Evolutionary conservation across 2,113 vertebrate species (phyloP).

Genomic region (Amphiprion percula): DNA sequence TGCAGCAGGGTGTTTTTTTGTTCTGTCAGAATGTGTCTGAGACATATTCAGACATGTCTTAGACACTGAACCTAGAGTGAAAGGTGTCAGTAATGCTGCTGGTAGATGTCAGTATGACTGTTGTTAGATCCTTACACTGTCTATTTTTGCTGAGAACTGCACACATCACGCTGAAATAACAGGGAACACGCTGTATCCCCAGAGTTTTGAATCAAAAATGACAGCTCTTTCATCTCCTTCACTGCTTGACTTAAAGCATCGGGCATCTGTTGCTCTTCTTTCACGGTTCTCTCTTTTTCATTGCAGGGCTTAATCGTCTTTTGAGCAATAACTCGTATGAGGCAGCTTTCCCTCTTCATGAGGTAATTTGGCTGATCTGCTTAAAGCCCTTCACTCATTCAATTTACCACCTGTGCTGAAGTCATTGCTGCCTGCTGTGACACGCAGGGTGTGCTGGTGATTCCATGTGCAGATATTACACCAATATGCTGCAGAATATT

Average conservation of each 20-base stretch:
- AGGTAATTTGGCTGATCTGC: slow-evolving; percentile 84
- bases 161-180: not conserved
- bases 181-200: not conserved
- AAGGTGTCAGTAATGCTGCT: too few species aligned
- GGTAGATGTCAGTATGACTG: too few species aligned
- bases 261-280: not conserved
- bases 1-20: too few species aligned
- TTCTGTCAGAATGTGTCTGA: too few species aligned
- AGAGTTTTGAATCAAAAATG: not conserved
- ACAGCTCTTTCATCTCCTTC: not conserved
- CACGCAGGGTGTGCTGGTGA: not conserved
- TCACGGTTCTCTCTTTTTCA: slow-evolving; percentile 43
- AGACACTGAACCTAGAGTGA: too few species aligned
- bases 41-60: too few species aligned
- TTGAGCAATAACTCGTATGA: slow-evolving; percentile 96
- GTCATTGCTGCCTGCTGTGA: not conserved
- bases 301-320: slow-evolving; percentile 93
- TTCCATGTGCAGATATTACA: not conserved
- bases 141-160: too few species aligned
- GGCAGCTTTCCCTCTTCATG: slow-evolving; percentile 95
- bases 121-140: too few species aligned
- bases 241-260: not conserved
- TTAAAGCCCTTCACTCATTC: not conserved
- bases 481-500: not conserved
- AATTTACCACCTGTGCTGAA: slow-evolving; percentile 20